Base-by-base conservation (phyloP, 2,888 invertebrate species). In the Dioctria rufipes region DNA sequence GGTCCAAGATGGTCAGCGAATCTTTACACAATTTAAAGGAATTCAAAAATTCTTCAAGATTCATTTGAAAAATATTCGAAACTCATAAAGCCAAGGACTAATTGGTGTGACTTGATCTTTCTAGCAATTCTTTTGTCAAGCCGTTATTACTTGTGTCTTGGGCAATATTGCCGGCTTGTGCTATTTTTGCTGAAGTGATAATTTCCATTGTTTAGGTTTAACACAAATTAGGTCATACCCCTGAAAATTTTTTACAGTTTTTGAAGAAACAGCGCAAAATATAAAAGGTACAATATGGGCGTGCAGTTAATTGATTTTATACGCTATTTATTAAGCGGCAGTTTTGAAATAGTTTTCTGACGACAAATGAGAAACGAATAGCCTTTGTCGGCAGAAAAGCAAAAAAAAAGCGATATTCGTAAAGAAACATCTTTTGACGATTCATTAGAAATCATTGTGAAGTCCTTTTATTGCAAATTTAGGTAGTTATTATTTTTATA, bases 151-250 rank as follows among this genome's bases (percentile, higher is more conserved):
- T 73, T 73, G 1, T 25, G 0, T 25, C 25, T 25, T 25, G 25
- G 25, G 25, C 25, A n/a, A 37, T 3, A 43, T 51, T 60, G 37
- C 25, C 51, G 60, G 3, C 60, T 40, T 54, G 58, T 51, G 58
- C 42, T 60, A 40, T 58, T 60, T 58, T 73, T 25, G 60, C n/a
- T 39, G 40, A 58, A 58, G 60, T 73, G 73, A 42, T 40, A 73
- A 58, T 60, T 73, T 13, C 13, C 42, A 58, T 73, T 73, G 60
- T 73, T 42, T 73, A 54, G 73, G 42, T 73, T 73, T 73, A 60
- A 73, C 60, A 58, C 73, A 13, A 73, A 73, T 73, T 73, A 58
- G 5, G 11, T 73, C 73, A 73, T 42, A 42, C 73, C 73, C 40
- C 25, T 39, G 42, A n/a, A 40, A 43, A n/a, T 39, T 49, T 46